A percentile compares a stretch with the other conserved stretches of the same genome.
These are phyloP conservation scores for Callipepla squamata DNA, from an alignment of 2,113 vertebrate genomes.

Conservation along the genomic window DNA sequence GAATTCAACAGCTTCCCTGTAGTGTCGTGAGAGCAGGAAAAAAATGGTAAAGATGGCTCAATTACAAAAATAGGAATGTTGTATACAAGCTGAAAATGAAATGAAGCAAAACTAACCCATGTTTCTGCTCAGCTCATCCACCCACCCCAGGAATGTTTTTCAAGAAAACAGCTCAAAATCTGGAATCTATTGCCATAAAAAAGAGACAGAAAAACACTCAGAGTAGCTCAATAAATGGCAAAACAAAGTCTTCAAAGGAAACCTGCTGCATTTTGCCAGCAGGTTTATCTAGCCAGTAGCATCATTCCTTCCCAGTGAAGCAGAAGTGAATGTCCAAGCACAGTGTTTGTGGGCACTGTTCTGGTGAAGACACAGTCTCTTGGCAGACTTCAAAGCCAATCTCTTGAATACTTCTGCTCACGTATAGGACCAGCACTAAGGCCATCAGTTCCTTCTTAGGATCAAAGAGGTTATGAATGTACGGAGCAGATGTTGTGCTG, in stretches of 20 bases:
- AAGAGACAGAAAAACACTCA: neutral
- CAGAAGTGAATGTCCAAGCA: neutral
- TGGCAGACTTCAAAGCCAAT: neutral
- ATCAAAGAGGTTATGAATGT: neutral
- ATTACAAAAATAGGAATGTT: slow-evolving; percentile 51
- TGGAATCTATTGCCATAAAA: neutral
- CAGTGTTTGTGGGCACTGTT: neutral
- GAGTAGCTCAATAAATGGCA: neutral
- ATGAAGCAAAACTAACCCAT: slow-evolving; percentile 23
- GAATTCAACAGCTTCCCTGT: slow-evolving; percentile 20
- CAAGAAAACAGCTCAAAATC: slow-evolving; percentile 3
- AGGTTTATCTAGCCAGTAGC: neutral
- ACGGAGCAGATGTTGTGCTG: neutral
- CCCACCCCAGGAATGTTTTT: neutral
- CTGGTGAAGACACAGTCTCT: neutral
- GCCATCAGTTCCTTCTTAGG: neutral
- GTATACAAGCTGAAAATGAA: slow-evolving; percentile 36
- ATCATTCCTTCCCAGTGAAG: neutral
- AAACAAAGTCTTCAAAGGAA: neutral
- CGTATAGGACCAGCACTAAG: neutral
- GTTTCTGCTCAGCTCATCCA: neutral
- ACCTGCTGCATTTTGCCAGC: neutral
- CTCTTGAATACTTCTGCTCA: neutral
- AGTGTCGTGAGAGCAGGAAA: neutral
- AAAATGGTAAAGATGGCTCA: slow-evolving; percentile 39